Evolutionary conservation across 2,797 vertebrate species (phyloP), one percentile per base, ranked within the genome.

Genomic region (Phoeniculus purpureus): DNA sequence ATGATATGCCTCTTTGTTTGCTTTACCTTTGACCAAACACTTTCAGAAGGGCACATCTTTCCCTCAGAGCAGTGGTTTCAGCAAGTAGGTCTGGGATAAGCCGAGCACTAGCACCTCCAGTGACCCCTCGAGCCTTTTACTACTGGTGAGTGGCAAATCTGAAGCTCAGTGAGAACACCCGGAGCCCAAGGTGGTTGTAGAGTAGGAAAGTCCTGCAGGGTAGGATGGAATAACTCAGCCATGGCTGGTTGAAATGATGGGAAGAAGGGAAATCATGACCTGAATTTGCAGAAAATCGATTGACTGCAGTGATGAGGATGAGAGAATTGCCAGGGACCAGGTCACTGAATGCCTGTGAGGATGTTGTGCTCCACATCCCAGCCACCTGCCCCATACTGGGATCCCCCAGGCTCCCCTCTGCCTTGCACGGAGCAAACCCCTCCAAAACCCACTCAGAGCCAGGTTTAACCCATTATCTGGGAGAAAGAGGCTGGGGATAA

Each of bases 381-480:
- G 50, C 23, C 21, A 7, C 8, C 29, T 22, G 22, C 9, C 54
- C 32, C 13, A 15, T 0, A 0, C 0, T 17, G 32, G 21, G 29
- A 34, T 2, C 5, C 32, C 47, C 27, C 7, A 1, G 12, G 9
- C 25, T 43, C 58, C 58, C 5, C 23, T 12, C 9, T 19, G 23
- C 51, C 51, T 68, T 22, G 17, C 51, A 26, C 52, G 4, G 14
- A 83, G 43, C 15, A 68, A 61, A 29, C 2, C 15, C 15, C 18
- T n/a, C 31, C 7, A 2, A 43, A 70, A 34, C 8, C 52, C 37
- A 56, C 55, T 71, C 75, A 61, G 19, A 87, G 55, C 18, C 55
- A 56, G 54, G 15, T 56, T 87, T 61, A 48, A 84, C 47, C 59
- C 19, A 17, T 43, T 31, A 21, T 40, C 52, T 59, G 45, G 56